Conservation (phyloP, 2,888 invertebrate genomes). For the Sminthurides aquaticus region DNA sequence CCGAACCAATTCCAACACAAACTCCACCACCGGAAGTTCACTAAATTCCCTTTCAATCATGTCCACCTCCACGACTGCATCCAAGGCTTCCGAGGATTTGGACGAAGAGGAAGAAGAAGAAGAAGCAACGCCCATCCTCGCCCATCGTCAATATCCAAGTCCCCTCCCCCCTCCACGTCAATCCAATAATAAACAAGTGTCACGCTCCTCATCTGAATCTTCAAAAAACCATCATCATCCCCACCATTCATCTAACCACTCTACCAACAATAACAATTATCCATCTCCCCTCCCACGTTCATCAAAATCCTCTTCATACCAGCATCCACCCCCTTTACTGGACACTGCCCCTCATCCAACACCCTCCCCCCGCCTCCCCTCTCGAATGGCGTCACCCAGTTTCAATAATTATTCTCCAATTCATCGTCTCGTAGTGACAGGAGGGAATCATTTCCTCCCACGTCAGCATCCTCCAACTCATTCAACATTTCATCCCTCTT, state of each 20-base stretch:
- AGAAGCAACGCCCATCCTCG: neutral
- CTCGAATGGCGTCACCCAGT: constrained; percentile 40
- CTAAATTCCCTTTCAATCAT: constrained; percentile 22
- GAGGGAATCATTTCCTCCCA: constrained; percentile 32
- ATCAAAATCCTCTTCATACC: neutral
- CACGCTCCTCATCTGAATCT: neutral
- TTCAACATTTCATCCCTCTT: neutral
- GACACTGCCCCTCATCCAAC: constrained; percentile 6
- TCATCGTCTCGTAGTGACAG: constrained; percentile 42
- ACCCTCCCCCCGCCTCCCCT: constrained; percentile 25
- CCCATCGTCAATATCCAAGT: neutral
- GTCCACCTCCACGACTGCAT: constrained; percentile 16
- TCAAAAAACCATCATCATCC: neutral
- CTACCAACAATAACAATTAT: constrained; percentile 12
- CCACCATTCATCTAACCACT: neutral
- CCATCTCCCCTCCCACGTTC: neutral
- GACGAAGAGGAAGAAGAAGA: neutral
- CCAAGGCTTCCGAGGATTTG: neutral
- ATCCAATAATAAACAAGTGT: neutral
- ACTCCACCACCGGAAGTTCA: constrained; percentile 24
- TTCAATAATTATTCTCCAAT: constrained; percentile 44
- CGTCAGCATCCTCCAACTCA: neutral
- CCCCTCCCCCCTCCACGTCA: neutral
- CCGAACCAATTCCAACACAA: constrained; percentile 14
- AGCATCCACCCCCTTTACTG: neutral